A percentile compares a stretch with the other conserved stretches of the same genome.
Conservation (phyloP, 1,140 invertebrate species). For the Cyclargus thomasi region DNA sequence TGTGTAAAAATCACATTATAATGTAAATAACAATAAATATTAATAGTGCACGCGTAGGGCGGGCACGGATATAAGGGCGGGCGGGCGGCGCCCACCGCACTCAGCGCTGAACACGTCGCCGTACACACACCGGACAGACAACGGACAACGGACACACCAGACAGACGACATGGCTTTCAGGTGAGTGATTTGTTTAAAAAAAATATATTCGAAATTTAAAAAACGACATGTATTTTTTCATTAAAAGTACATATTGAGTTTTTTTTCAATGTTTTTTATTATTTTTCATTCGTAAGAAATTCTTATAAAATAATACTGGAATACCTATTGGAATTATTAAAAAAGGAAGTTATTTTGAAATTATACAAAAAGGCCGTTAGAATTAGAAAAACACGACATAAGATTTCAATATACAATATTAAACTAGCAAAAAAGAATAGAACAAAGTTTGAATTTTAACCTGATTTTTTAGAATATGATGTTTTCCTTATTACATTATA, state of each 20-base stretch:
- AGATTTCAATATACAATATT: too few relatives aligned
- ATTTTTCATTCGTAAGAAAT: too few relatives aligned
- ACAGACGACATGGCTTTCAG: not conserved
- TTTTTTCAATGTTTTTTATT: too few relatives aligned
- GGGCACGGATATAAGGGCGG: constrained; percentile 7
- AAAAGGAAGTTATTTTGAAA: too few relatives aligned
- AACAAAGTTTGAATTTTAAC: too few relatives aligned
- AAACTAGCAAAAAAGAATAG: too few relatives aligned
- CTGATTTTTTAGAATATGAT: too few relatives aligned
- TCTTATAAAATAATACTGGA: too few relatives aligned
- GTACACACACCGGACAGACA: not conserved
- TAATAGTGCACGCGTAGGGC: constrained; percentile 7
- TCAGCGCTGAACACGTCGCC: not conserved
- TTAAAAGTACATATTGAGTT: not conserved
- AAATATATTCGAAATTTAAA: not conserved
- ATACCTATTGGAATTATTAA: too few relatives aligned
- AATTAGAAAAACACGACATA: too few relatives aligned
- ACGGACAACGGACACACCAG: not conserved
- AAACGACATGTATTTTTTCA: not conserved
- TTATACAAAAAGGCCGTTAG: too few relatives aligned
- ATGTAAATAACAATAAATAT: constrained; percentile 10
- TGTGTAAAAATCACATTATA: constrained; percentile 1
- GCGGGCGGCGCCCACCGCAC: not conserved
- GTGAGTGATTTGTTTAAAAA: not conserved
- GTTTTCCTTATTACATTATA: too few relatives aligned